Conservation (phyloP, 2,113 vertebrate genomes). For the Mustela lutreola region DNA sequence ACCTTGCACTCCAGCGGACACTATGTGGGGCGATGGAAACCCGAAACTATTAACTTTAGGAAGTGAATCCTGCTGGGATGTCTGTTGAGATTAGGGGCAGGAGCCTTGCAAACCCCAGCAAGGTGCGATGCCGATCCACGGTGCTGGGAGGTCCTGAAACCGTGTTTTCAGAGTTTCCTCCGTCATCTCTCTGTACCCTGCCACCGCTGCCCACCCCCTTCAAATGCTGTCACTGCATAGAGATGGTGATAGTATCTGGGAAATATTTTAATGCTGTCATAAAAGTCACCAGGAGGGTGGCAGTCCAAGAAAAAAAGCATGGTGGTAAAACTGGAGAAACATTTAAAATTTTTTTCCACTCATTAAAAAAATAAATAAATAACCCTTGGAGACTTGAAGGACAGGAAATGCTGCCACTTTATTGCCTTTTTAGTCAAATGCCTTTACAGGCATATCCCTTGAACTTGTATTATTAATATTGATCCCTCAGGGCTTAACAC, state of each 20-base stretch:
- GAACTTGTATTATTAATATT: conserved; percentile 60
- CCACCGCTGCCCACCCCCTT: neutral
- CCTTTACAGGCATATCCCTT: conserved; percentile 58
- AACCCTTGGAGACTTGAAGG: conserved; percentile 43
- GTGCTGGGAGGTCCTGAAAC: neutral
- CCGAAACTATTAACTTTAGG: conserved; percentile 60
- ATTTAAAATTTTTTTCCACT: conserved; percentile 50
- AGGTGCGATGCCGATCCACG: neutral
- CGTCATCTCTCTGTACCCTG: neutral
- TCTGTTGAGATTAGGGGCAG: neutral
- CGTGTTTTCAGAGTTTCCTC: conserved; percentile 52
- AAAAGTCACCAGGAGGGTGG: conserved; percentile 64
- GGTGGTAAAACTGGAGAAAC: conserved; percentile 50
- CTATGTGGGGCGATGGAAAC: conserved; percentile 32
- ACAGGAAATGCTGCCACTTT: conserved; percentile 68
- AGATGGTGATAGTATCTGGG: conserved; percentile 50
- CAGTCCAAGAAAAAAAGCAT: conserved; percentile 44
- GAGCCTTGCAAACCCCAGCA: neutral
- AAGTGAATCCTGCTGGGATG: conserved; percentile 3
- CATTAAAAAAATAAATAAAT: conserved; percentile 66
- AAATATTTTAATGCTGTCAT: conserved; percentile 75
- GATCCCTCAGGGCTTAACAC: neutral
- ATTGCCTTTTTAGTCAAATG: conserved; percentile 69
- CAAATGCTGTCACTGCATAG: conserved; percentile 36
- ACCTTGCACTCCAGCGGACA: neutral